These are phyloP conservation scores for Callaeas wilsoni DNA, from an alignment of 2,113 vertebrate genomes.

Conservation along the genomic window DNA sequence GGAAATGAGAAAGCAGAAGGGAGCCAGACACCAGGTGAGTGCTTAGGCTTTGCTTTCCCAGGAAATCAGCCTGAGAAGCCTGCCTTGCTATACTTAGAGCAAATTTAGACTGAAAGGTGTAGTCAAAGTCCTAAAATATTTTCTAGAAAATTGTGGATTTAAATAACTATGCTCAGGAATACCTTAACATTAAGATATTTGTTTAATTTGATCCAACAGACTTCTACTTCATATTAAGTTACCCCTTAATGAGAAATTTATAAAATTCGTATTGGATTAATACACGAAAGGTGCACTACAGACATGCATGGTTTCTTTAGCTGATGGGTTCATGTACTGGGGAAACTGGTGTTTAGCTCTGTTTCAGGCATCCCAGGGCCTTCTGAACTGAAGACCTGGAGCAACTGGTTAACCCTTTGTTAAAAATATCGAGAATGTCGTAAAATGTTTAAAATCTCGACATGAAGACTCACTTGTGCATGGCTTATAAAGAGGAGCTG, in stretches of 20 bases:
- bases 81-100: background rate
- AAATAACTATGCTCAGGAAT: background rate
- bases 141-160: background rate
- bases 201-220: background rate
- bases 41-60: background rate
- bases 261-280: background rate
- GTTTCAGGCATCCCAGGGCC: background rate
- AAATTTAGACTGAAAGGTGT: background rate
- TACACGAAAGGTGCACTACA: background rate
- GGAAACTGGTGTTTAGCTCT: background rate
- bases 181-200: background rate
- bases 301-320: background rate
- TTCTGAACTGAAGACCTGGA: background rate
- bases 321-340: background rate
- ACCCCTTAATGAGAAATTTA: background rate
- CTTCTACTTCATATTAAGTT: background rate
- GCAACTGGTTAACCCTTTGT: background rate
- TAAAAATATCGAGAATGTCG: too few species aligned
- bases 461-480: background rate
- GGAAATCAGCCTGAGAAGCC: background rate
- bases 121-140: background rate
- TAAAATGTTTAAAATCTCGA: background rate
- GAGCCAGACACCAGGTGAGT: background rate
- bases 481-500: background rate
- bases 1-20: background rate